These are phyloP conservation scores for Macropus fuliginosus DNA, from an alignment of 2,797 vertebrate genomes.

Conservation along the genomic window DNA sequence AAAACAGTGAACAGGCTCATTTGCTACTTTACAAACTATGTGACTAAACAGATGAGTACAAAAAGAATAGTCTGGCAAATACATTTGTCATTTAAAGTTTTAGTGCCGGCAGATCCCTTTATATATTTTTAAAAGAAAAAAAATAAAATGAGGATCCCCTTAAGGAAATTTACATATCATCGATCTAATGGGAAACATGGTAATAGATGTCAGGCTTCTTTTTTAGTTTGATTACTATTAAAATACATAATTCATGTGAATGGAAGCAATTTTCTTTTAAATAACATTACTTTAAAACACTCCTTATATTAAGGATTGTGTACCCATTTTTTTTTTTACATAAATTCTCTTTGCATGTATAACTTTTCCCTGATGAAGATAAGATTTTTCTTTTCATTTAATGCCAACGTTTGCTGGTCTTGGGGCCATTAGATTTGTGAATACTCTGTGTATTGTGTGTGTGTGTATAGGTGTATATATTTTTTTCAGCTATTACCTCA, in stretches of 20 bases:
- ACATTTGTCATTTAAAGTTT: background rate
- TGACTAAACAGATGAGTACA: constrained; percentile 12
- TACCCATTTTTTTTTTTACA: constrained; percentile 65
- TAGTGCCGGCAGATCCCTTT: background rate
- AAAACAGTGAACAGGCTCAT: constrained; percentile 42
- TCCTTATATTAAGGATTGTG: constrained; percentile 84
- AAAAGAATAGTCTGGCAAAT: constrained; percentile 15
- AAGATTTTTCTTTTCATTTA: constrained; percentile 66
- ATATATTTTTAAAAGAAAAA: constrained; percentile 58
- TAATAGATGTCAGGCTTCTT: constrained; percentile 59
- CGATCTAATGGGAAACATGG: constrained; percentile 48
- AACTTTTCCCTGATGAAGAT: constrained; percentile 69
- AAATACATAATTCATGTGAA: constrained; percentile 64
- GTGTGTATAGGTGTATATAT: constrained; percentile 64
- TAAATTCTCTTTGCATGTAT: constrained; percentile 65
- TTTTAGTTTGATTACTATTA: constrained; percentile 63
- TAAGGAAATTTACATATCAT: constrained; percentile 48
- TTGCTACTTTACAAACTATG: background rate
- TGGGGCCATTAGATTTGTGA: constrained; percentile 76
- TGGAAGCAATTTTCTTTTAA: constrained; percentile 72
- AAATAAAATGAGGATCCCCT: constrained; percentile 33
- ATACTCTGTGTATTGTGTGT: constrained; percentile 73
- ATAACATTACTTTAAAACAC: constrained; percentile 64
- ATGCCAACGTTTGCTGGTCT: constrained; percentile 78
- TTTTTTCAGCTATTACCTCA: constrained; percentile 80